Percentiles rank a stretch among this genome's conserved stretches.
Conservation (phyloP, 2,797 vertebrate genomes). For the Pipistrellus pygmaeus region DNA sequence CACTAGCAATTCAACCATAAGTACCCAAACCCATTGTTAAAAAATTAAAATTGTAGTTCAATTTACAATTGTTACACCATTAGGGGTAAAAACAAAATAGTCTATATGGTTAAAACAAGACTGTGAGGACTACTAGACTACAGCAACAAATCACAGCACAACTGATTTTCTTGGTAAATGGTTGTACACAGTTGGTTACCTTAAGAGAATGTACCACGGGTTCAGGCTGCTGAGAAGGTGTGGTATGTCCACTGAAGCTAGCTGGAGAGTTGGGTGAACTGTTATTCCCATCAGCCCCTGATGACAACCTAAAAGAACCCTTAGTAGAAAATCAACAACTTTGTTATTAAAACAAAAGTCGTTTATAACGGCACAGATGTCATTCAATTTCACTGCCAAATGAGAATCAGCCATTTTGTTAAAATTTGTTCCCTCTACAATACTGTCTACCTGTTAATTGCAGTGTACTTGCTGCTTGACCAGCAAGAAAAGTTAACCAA, state of each 20-base stretch:
- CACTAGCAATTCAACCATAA: constrained; percentile 40
- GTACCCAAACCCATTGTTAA: constrained; percentile 26
- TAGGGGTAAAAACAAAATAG: constrained; percentile 62
- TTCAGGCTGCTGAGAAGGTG: constrained; percentile 89
- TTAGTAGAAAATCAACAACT: constrained; percentile 90
- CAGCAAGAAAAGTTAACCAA: constrained; percentile 37
- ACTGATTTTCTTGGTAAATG: constrained; percentile 79
- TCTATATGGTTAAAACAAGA: constrained; percentile 74
- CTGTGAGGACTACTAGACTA: constrained; percentile 73
- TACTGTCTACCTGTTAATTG: background rate
- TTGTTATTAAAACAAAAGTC: constrained; percentile 88
- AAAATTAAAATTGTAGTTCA: constrained; percentile 64
- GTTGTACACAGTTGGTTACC: constrained; percentile 85
- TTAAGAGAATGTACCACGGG: constrained; percentile 91
- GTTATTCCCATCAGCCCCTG: constrained; percentile 90
- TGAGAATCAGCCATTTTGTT: constrained; percentile 30
- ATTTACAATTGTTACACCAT: constrained; percentile 23
- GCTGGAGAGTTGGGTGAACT: constrained; percentile 88
- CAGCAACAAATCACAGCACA: constrained; percentile 78
- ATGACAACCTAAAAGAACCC: constrained; percentile 89
- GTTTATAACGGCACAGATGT: constrained; percentile 80
- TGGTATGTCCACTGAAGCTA: constrained; percentile 89
- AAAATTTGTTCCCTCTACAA: background rate
- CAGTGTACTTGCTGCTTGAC: constrained; percentile 32
- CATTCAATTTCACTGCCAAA: constrained; percentile 70